phyloP scores from a whole-genome alignment of 2,113 vertebrate genomes.

The Albula goreensis region DNA sequence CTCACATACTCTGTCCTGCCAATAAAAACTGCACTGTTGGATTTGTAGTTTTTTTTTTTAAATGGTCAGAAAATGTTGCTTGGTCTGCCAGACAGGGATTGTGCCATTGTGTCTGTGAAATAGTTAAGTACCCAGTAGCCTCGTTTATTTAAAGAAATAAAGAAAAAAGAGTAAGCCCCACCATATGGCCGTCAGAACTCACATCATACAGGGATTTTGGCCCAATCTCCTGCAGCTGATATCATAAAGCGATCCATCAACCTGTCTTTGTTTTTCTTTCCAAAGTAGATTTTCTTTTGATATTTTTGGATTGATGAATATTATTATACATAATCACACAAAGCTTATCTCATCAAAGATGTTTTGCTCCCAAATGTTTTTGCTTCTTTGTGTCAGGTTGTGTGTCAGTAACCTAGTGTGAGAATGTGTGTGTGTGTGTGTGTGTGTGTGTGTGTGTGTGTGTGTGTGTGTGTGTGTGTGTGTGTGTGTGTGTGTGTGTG shows the following conservation, averaged over 20 bases:
- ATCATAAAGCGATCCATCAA: neutral
- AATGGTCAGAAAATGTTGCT: neutral
- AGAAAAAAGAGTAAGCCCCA: neutral
- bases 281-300: neutral
- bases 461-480: neutral
- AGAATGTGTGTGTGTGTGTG: neutral
- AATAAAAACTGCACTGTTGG: neutral
- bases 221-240: neutral
- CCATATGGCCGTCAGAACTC: neutral
- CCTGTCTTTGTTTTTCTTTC: neutral
- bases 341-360: neutral
- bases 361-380: neutral
- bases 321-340: neutral
- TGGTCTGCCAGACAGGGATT: neutral
- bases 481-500: neutral
- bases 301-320: neutral
- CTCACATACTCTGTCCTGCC: neutral
- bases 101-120: neutral
- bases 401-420: no score
- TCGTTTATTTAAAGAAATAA: neutral
- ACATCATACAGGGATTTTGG: neutral
- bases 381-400: no score
- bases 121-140: neutral
- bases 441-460: neutral
- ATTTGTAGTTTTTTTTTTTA: neutral